Base-by-base conservation (phyloP, 2,113 vertebrate species). In the Tautogolabrus adspersus region DNA sequence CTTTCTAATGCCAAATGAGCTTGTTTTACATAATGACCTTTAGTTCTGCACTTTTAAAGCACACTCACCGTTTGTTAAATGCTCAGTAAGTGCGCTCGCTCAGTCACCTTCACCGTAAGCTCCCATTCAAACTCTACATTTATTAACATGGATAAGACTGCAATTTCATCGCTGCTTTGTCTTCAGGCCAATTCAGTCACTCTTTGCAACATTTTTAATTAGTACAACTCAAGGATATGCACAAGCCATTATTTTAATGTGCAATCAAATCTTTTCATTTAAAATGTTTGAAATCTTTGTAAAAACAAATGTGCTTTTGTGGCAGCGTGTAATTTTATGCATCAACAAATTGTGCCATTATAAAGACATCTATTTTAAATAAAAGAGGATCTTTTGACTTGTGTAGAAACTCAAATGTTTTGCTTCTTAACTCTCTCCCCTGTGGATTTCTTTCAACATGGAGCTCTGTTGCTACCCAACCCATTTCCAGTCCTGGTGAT, bases 1-100 rank as follows among this genome's bases (percentile, higher is more conserved):
- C 10, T 47, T 84, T 77, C 73, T 65, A 69, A 66, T 66, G 66
- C 55, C 49, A 86, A 80, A 84, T 84, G 60, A 82, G 69, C 57
- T 70, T 77, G 62, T 74, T 86, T 82, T 88, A 81, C 80, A 82
- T 82, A 84, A 79, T 72, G 68, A 56, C 74, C 65, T 83, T 78
- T 70, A 57, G 77, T 82, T 72, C 63, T 74, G 75, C 75, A 54
- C 65, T 76, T 73, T 21, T 76, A 79, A 75, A 42, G 68, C 68
- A 42, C 21, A 23, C 47, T 56, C 58, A 62, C 58, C n/a, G 4
- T 65, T 62, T 79, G 47, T 6, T 59, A 72, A 49, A 46, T 34
- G 38, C 57, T 75, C 55, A 21, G 4, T 30, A 56, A 52, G 67
- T 76, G 67, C 54, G 74, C 40, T 52, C 47, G 62, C 62, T 49